Percentiles rank a stretch among this genome's conserved stretches.
Conservation (phyloP, 2,113 vertebrate genomes). For the Chaenocephalus aceratus region DNA sequence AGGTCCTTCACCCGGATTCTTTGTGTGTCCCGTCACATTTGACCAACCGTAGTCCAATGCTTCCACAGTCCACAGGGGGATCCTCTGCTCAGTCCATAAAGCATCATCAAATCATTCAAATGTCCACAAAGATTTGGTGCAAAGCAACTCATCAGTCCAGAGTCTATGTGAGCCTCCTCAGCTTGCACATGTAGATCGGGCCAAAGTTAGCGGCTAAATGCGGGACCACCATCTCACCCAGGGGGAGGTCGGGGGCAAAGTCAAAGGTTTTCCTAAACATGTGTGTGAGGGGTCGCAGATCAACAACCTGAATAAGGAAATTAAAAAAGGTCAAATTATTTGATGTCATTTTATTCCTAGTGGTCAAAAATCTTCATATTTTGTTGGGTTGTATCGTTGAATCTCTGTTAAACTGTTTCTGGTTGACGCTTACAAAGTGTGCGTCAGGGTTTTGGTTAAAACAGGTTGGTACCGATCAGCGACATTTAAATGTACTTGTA, state of each 20-base stretch:
- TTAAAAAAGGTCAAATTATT: not conserved
- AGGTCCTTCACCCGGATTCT: slow-evolving; percentile 2
- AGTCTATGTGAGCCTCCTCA: slow-evolving; percentile 81
- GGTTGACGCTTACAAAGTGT: not conserved
- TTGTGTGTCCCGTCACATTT: not conserved
- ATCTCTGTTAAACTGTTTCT: not conserved
- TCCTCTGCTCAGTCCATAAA: not conserved
- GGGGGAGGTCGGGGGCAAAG: slow-evolving; percentile 84
- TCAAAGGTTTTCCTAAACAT: slow-evolving; percentile 89
- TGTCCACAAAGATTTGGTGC: not conserved
- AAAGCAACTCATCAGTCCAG: not conserved
- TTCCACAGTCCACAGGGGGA: not conserved
- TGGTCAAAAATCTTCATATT: not conserved
- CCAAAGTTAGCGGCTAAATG: slow-evolving; percentile 95
- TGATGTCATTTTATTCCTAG: not conserved
- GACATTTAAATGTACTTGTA: too few relatives aligned
- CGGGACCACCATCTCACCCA: slow-evolving; percentile 93
- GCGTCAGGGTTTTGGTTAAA: not conserved
- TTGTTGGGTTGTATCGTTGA: not conserved
- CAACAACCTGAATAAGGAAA: slow-evolving; percentile 71
- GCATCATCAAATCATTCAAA: not conserved
- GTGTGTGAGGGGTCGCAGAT: slow-evolving; percentile 82
- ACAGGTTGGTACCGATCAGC: too few relatives aligned
- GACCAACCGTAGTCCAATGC: not conserved
- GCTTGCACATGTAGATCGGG: slow-evolving; percentile 94